Conservation (phyloP, 37 sponge, comb jelly and placozoan species). For the Chondrilla cf. caribensis region DNA sequence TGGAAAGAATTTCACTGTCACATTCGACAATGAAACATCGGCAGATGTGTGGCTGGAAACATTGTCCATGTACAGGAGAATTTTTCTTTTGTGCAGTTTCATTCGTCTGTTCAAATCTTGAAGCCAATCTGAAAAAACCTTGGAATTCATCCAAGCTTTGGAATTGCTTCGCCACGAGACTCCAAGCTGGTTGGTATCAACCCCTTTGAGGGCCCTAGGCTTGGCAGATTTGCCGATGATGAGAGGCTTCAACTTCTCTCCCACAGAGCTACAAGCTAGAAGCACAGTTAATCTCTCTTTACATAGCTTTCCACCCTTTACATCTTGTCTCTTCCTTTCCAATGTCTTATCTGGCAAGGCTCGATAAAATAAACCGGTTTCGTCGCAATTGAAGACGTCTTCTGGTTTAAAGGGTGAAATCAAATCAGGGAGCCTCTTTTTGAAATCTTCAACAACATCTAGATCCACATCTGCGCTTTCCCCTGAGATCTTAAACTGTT, state of each 20-base stretch:
- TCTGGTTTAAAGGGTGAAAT: background rate
- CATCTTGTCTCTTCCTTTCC: constrained; percentile 4
- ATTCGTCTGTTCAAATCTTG: background rate
- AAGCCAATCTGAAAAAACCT: background rate
- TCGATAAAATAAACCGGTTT: constrained; percentile 21
- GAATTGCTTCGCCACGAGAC: background rate
- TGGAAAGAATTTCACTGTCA: background rate
- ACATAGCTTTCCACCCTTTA: constrained; percentile 10
- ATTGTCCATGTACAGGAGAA: constrained; percentile 2
- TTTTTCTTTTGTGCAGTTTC: background rate
- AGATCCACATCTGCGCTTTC: constrained; percentile 11
- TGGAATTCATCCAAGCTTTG: background rate
- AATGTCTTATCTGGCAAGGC: constrained; percentile 25
- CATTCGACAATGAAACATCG: background rate
- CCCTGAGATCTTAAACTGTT: constrained; percentile 19
- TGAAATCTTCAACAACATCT: background rate
- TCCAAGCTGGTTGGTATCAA: background rate
- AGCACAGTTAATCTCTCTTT: constrained; percentile 20
- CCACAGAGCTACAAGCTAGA: constrained; percentile 18
- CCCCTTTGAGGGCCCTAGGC: background rate
- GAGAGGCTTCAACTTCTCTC: constrained; percentile 14
- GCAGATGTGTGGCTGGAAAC: background rate
- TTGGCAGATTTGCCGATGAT: constrained; percentile 9
- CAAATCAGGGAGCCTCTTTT: constrained; percentile 16
- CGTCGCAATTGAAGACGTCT: constrained; percentile 12